phyloP scores from a whole-genome alignment of 2,888 invertebrate species.

The Lepas anatifera region DNA sequence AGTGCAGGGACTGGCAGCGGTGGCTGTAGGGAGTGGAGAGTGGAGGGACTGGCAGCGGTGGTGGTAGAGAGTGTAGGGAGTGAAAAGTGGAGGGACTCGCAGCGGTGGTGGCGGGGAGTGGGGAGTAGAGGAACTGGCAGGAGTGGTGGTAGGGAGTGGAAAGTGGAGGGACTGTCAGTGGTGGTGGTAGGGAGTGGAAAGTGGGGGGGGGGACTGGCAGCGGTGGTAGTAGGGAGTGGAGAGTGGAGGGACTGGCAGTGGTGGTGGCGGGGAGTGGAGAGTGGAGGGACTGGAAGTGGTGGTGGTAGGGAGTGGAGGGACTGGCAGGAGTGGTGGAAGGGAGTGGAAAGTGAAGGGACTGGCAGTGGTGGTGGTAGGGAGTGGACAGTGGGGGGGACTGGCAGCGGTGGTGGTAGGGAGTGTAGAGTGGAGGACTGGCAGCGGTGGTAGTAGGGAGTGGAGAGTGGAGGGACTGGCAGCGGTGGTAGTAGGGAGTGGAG shows the following conservation, averaged over 20 bases:
- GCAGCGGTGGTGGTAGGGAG: background rate
- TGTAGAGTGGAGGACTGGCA: background rate
- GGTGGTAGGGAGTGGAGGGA: background rate
- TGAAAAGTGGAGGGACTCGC: background rate
- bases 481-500: background rate
- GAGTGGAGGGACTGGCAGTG: no score
- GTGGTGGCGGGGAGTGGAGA: no score
- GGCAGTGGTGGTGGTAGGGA: background rate
- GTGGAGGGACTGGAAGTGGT: background rate
- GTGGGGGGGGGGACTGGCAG: no score
- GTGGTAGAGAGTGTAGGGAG: no score
- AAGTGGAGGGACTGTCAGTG: no score
- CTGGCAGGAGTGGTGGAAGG: background rate
- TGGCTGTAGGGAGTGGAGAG: no score
- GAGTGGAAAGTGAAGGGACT: background rate
- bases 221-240: no score
- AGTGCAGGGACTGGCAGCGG: no score
- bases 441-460: no score
- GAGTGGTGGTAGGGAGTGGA: no score
- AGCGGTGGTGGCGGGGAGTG: background rate
- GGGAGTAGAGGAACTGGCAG: background rate
- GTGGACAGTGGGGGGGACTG: background rate
- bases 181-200: no score
- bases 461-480: background rate
- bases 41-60: no score